Percentiles rank a stretch among this genome's conserved stretches.
These are phyloP conservation scores for Drosophila sordidapex DNA, from an alignment of 2,888 invertebrate species.

Conservation along the genomic window DNA sequence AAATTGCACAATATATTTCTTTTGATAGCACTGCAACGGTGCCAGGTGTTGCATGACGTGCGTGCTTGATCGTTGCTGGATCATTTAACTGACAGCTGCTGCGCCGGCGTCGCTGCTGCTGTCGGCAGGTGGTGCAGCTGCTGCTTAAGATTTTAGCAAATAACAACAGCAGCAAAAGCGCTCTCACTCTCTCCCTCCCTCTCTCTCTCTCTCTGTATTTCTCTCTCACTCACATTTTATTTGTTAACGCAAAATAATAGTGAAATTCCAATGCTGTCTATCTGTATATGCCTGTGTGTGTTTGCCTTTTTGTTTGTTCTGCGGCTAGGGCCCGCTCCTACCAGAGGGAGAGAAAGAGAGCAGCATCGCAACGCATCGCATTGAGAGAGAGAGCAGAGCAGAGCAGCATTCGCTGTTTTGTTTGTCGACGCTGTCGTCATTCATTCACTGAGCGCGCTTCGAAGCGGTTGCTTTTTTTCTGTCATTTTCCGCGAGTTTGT, in stretches of 20 bases:
- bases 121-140: conserved; percentile 70
- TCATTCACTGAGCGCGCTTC: conserved; percentile 67
- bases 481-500: conserved; percentile 29
- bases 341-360: conserved; percentile 25
- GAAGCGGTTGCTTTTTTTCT: conserved; percentile 34
- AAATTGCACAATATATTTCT: neutral
- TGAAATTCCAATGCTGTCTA: conserved; percentile 63
- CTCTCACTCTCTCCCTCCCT: neutral
- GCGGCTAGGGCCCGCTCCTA: conserved; percentile 40
- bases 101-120: conserved; percentile 61
- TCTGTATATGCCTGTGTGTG: conserved; percentile 21
- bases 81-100: conserved; percentile 61
- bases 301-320: conserved; percentile 33
- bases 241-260: conserved; percentile 58
- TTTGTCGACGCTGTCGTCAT: conserved; percentile 42
- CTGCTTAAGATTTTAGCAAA: conserved; percentile 56
- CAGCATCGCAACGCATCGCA: conserved; percentile 37
- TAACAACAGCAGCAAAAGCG: conserved; percentile 29
- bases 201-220: conserved; percentile 10
- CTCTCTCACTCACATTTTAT: conserved; percentile 7
- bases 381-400: conserved; percentile 3
- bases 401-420: conserved; percentile 19
- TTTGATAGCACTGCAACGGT: conserved; percentile 44
- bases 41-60: conserved; percentile 40
- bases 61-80: conserved; percentile 45